Conservation (phyloP, 2,797 vertebrate genomes). For the Ptychadena robeensis region DNA sequence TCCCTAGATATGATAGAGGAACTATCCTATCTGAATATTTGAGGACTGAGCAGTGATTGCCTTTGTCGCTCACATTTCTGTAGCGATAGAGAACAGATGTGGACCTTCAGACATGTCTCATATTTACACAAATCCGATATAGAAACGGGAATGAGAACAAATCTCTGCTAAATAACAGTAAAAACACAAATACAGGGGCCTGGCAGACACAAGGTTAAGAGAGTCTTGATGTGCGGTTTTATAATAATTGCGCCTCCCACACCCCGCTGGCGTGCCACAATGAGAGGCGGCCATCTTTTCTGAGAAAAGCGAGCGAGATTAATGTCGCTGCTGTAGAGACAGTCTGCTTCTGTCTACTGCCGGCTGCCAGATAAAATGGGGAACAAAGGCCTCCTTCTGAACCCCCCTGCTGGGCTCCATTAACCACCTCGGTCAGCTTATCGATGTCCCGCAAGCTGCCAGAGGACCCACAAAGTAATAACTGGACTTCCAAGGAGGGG, state of each 20-base stretch:
- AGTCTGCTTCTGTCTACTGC: conserved; percentile 71
- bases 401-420: conserved; percentile 67
- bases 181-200: background rate
- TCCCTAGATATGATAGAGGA: no score
- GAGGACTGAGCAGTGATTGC: no score
- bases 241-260: background rate
- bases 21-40: background rate
- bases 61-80: no score
- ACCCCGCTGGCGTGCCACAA: conserved; percentile 12
- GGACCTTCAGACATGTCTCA: no score
- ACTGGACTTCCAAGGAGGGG: background rate
- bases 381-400: conserved; percentile 71
- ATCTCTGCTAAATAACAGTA: no score
- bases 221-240: background rate
- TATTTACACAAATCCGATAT: no score
- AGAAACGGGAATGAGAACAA: background rate
- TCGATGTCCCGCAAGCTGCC: conserved; percentile 66
- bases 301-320: conserved; percentile 70
- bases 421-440: conserved; percentile 71
- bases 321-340: conserved; percentile 70
- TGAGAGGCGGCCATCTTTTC: conserved; percentile 40
- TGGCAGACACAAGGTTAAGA: background rate
- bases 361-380: conserved; percentile 73
- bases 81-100: no score
- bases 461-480: conserved; percentile 60